These are phyloP conservation scores for Onychomys torridus DNA, from an alignment of 2,797 vertebrate genomes.

Conservation along the genomic window DNA sequence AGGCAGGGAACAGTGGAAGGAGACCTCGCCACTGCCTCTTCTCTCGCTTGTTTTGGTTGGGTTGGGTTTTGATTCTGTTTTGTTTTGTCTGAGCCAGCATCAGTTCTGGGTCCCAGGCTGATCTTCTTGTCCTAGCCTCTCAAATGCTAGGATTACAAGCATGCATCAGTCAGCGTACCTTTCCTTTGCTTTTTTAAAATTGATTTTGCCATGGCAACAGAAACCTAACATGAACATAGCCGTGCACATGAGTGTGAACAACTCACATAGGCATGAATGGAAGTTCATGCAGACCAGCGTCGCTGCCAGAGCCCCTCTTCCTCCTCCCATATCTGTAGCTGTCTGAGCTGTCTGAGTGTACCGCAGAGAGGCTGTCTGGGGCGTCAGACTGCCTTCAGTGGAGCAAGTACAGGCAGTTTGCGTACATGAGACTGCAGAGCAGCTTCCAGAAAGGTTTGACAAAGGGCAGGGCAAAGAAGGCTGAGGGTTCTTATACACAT, in stretches of 20 bases:
- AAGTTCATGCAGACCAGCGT: background rate
- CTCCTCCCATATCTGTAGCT: background rate
- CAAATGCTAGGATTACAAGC: background rate
- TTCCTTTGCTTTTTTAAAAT: background rate
- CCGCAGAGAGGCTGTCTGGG: conserved; percentile 12
- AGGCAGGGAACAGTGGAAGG: background rate
- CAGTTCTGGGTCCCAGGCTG: background rate
- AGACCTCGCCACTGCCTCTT: background rate
- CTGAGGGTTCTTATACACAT: conserved; percentile 1
- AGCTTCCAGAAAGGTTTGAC: background rate
- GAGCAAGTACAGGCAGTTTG: background rate
- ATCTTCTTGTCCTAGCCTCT: background rate
- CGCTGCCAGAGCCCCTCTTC: background rate
- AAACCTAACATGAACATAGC: background rate
- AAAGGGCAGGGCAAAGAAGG: background rate
- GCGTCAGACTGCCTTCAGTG: background rate
- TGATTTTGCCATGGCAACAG: background rate
- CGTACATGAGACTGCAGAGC: background rate
- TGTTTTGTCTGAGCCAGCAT: background rate
- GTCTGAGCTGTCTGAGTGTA: conserved; percentile 10
- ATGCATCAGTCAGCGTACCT: background rate
- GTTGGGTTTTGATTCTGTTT: background rate
- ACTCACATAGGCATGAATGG: background rate
- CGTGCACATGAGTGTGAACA: background rate
- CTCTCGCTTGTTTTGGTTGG: background rate